Evolutionary conservation across 2,888 invertebrate genomes (phyloP), one percentile per base, ranked within the genome.

Genomic region (Thelaira solivaga): DNA sequence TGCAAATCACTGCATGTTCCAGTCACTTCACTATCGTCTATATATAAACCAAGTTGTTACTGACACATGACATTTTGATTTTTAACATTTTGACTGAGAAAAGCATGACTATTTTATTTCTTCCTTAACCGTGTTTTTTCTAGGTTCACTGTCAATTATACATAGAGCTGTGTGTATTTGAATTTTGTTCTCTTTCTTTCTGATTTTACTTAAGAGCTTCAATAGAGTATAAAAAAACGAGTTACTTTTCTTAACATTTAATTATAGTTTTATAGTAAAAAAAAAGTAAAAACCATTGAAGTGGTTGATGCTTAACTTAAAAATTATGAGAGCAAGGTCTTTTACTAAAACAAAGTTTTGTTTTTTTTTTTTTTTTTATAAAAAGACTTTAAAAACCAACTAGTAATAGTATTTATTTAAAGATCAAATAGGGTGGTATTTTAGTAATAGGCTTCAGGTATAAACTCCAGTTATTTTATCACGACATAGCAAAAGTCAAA

Each of bases 11-110:
- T 36, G 71, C 53, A 29, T 62, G 62, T 47, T 53, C 43, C 62
- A 53, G 26, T 65, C 65, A 59, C 49, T 65, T 43, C 31, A 39
- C 39, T 31, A 13, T 41, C 18, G 22, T 49, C 39, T 57, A 59
- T 51, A 69, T 47, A 45, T 53, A 45, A 64, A 29, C 5, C 55
- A 53, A 53, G 47, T 78, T 64, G 69, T 68, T 51, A 64, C 64
- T 74, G 78, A 78, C 78, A 78, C 69, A 65, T 78, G 78, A 74
- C 78, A 78, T 74, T 74, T 78, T 74, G 69, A 74, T 74, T 78
- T 71, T 68, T 45, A 53, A 13, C 59, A 36, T 43, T 29, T 67
- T 67, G 57, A 3, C 34, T 65, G 49, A 53, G 51, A 59, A 74
- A 53, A 61, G 36, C 65, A 43, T 67, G 67, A 61, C 43, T 61